These are phyloP conservation scores for Heterodera filipjevi DNA, from an alignment of 2,888 invertebrate species.

Conservation along the genomic window DNA sequence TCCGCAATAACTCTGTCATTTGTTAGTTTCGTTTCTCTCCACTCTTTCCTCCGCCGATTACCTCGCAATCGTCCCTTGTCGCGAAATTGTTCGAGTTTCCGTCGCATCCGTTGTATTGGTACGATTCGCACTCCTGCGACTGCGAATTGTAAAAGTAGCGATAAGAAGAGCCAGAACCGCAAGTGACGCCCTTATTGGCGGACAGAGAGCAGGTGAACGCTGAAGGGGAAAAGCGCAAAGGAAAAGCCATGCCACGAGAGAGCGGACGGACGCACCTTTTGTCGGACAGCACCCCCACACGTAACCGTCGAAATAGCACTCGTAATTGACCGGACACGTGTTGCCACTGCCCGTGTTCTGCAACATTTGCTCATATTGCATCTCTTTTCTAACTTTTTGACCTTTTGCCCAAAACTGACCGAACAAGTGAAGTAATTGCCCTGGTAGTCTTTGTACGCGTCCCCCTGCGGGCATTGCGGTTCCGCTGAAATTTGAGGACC, in stretches of 20 bases:
- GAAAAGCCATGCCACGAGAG: conserved; percentile 6
- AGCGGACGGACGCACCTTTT: conserved; percentile 45
- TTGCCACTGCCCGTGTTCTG: conserved; percentile 48
- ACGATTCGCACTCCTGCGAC: conserved; percentile 55
- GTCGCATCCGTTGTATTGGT: conserved; percentile 62
- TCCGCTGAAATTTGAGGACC: conserved; percentile 51
- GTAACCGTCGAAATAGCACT: conserved; percentile 61
- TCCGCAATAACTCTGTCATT: conserved; percentile 45
- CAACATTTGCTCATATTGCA: background rate
- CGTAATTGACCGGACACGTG: conserved; percentile 58
- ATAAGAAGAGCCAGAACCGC: conserved; percentile 62
- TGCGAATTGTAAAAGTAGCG: conserved; percentile 62
- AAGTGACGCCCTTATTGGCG: conserved; percentile 61
- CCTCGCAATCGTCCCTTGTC: conserved; percentile 59
- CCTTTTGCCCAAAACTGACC: conserved; percentile 46
- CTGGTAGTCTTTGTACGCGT: conserved; percentile 65
- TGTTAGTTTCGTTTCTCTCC: background rate
- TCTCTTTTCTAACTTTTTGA: background rate
- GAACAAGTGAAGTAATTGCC: conserved; percentile 64
- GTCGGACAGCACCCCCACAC: conserved; percentile 65
- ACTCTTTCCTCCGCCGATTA: background rate
- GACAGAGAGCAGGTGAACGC: conserved; percentile 64
- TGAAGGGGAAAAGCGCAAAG: conserved; percentile 20
- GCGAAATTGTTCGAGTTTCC: conserved; percentile 64
- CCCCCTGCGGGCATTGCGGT: conserved; percentile 64